Evolutionary conservation across 2,797 vertebrate genomes (phyloP).

Genomic region (Chanos chanos): DNA sequence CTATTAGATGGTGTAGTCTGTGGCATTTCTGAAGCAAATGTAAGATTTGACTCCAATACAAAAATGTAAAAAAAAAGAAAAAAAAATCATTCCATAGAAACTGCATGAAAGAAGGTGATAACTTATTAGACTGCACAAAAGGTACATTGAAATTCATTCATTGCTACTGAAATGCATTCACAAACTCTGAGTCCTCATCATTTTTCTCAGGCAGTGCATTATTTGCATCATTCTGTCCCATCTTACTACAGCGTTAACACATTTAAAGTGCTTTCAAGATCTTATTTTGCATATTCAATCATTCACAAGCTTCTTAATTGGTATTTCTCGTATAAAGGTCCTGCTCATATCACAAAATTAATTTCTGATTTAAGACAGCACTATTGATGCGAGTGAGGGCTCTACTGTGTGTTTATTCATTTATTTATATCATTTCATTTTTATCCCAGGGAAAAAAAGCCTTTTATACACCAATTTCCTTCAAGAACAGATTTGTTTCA

Average conservation of each 20-base stretch:
- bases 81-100: too few species aligned
- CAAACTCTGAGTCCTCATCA: constrained; percentile 17
- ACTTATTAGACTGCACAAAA: constrained; percentile 21
- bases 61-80: too few species aligned
- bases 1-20: constrained; percentile 17
- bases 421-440: too few species aligned
- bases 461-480: too few species aligned
- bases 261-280: neutral
- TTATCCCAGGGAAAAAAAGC: too few species aligned
- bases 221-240: neutral
- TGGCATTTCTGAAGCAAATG: constrained; percentile 44
- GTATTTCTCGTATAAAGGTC: too few species aligned
- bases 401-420: neutral
- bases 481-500: too few species aligned
- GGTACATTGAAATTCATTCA: constrained; percentile 23
- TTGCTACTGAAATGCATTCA: constrained; percentile 27
- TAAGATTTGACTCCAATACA: constrained; percentile 16
- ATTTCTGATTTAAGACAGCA: too few species aligned
- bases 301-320: neutral
- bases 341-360: too few species aligned
- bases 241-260: neutral
- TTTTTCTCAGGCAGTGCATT: too few species aligned
- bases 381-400: too few species aligned
- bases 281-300: neutral
- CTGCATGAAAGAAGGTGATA: constrained; percentile 26